phyloP scores from a whole-genome alignment of 2,797 vertebrate genomes.

The Triplophysa bombifrons region DNA sequence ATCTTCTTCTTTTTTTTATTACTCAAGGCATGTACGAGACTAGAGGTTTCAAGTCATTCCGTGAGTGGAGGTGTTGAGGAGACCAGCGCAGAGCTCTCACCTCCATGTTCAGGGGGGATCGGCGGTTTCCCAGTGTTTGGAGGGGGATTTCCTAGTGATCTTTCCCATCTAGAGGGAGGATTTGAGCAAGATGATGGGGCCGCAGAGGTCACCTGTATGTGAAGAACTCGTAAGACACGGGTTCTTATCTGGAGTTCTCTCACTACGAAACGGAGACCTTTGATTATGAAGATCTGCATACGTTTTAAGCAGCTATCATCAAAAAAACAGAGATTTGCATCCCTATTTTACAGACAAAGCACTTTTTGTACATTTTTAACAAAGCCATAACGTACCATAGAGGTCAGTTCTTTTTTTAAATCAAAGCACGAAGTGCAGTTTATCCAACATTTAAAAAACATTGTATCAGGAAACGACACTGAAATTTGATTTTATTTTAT shows the following conservation, averaged over 20 bases:
- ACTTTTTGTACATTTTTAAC: conserved; percentile 47
- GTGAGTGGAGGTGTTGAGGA: conserved; percentile 62
- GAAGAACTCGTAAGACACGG: conserved; percentile 50
- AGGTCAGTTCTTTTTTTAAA: neutral
- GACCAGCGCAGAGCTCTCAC: conserved; percentile 58
- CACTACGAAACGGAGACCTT: neutral
- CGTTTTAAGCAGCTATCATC: neutral
- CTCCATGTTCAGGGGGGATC: conserved; percentile 66
- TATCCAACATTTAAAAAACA: neutral
- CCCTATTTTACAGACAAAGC: conserved; percentile 27
- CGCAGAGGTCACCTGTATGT: conserved; percentile 95
- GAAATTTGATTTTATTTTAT: neutral
- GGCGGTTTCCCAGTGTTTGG: conserved; percentile 82
- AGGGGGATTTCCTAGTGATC: conserved; percentile 76
- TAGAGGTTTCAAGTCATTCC: conserved; percentile 64
- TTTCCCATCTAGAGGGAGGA: conserved; percentile 87
- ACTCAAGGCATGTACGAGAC: conserved; percentile 57
- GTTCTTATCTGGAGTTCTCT: neutral
- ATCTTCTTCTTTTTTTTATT: neutral
- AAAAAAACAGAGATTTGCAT: conserved; percentile 11
- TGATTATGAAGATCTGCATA: conserved; percentile 1
- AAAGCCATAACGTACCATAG: conserved; percentile 41
- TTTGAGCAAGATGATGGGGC: conserved; percentile 93
- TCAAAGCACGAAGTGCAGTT: conserved; percentile 10
- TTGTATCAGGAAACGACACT: neutral